A percentile compares a stretch with the other conserved stretches of the same genome.
phyloP scores from a whole-genome alignment of 53 echinoderm and acorn worm species.

The Hippasteria phrygiana region DNA sequence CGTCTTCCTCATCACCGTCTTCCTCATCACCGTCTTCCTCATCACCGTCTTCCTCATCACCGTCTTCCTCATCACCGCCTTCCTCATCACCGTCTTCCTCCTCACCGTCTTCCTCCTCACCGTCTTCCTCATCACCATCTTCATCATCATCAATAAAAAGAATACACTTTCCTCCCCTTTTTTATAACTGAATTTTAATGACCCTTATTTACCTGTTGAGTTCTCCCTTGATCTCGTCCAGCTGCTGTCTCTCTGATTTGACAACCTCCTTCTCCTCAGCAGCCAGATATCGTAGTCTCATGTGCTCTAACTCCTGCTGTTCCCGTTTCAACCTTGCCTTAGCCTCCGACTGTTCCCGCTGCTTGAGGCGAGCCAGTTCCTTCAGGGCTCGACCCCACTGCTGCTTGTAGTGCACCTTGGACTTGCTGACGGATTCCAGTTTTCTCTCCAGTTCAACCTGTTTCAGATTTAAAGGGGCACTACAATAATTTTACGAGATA shows the following conservation, averaged over 20 bases:
- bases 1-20: no score
- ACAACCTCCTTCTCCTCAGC: slow-evolving; percentile 98
- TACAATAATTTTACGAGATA: background rate
- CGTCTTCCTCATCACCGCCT: no score
- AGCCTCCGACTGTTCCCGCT: slow-evolving; percentile 91
- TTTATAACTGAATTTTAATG: background rate
- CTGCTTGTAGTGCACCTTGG: slow-evolving; percentile 98
- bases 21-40: no score
- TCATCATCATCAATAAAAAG: no score
- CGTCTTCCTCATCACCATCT: no score
- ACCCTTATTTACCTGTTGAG: slow-evolving; percentile 72
- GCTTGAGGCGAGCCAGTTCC: slow-evolving; percentile 91
- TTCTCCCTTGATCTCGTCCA: slow-evolving; percentile 97
- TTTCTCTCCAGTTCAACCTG: slow-evolving; percentile 97
- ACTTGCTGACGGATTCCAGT: slow-evolving; percentile 89
- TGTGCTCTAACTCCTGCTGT: slow-evolving; percentile 98
- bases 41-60: no score
- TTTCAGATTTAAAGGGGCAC: background rate
- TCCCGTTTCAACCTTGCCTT: slow-evolving; percentile 84
- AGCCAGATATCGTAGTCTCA: slow-evolving; percentile 94
- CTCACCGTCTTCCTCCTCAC: no score
- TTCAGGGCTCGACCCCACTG: slow-evolving; percentile 98
- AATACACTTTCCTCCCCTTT: background rate
- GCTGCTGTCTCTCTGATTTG: slow-evolving; percentile 82
- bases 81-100: no score